Percentiles rank a stretch among this genome's conserved stretches.
Conservation (phyloP, 2,113 vertebrate species). For the Burhinus oedicnemus region DNA sequence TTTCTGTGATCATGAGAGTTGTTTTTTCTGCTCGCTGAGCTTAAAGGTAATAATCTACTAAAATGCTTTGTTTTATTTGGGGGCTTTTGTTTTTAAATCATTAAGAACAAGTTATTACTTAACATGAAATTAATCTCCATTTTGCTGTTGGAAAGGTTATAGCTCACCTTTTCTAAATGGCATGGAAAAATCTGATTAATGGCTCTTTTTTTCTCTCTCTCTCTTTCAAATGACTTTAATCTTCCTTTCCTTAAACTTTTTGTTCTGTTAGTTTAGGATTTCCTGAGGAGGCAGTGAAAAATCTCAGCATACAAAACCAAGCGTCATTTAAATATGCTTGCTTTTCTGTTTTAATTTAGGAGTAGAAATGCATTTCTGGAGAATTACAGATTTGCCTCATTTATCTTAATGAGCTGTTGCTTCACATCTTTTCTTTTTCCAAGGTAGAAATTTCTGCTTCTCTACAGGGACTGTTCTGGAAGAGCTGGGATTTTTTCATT, state of each 20-base stretch:
- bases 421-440: background rate
- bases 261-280: background rate
- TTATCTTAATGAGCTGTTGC: background rate
- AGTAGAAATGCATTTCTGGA: background rate
- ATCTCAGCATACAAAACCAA: background rate
- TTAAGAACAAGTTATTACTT: background rate
- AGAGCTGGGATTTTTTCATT: background rate
- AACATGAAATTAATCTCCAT: slow-evolving; percentile 30
- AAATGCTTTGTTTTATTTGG: background rate
- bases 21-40: background rate
- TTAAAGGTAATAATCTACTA: background rate
- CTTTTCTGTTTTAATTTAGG: background rate
- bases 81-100: background rate
- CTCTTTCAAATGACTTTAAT: background rate
- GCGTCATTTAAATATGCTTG: background rate
- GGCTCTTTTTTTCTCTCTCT: background rate
- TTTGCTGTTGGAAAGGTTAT: slow-evolving; percentile 7
- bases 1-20: background rate
- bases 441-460: background rate
- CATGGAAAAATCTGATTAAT: background rate
- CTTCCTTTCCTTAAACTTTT: background rate
- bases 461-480: background rate
- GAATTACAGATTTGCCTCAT: background rate
- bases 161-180: background rate
- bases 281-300: background rate